Conservation (phyloP, 2,797 vertebrate species). For the Lateolabrax maculatus region DNA sequence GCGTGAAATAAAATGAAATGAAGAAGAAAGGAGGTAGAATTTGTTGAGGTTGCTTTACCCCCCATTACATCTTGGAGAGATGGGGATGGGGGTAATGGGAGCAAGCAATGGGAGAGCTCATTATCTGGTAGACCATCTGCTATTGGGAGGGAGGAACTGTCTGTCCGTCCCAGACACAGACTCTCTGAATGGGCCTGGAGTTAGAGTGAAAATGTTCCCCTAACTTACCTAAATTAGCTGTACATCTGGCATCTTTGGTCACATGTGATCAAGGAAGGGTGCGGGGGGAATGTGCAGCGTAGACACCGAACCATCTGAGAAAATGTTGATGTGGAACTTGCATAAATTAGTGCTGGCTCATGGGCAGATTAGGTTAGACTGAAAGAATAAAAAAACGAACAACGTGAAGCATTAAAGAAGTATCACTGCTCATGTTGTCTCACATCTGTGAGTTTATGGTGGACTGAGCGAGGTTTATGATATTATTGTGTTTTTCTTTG, state of each 20-base stretch:
- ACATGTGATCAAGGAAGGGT: constrained; percentile 11
- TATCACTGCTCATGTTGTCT: not conserved
- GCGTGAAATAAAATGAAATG: constrained; percentile 37
- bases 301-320: not conserved
- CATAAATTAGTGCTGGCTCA: no score
- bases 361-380: not conserved
- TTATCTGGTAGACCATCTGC: constrained; percentile 83
- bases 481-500: not conserved
- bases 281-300: not conserved
- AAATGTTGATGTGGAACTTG: not conserved
- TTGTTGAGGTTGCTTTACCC: constrained; percentile 49
- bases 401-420: not conserved
- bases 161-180: constrained; percentile 74
- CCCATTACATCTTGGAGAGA: constrained; percentile 59
- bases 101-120: constrained; percentile 78
- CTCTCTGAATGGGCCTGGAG: constrained; percentile 66
- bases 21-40: constrained; percentile 44
- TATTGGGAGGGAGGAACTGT: constrained; percentile 76
- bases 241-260: constrained; percentile 60
- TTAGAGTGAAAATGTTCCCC: constrained; percentile 60
- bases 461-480: not conserved
- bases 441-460: not conserved
- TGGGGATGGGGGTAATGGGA: constrained; percentile 71
- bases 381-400: not conserved
- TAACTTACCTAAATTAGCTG: constrained; percentile 61